Conservation (phyloP, 2,113 vertebrate species). For the Plestiodon gilberti region DNA sequence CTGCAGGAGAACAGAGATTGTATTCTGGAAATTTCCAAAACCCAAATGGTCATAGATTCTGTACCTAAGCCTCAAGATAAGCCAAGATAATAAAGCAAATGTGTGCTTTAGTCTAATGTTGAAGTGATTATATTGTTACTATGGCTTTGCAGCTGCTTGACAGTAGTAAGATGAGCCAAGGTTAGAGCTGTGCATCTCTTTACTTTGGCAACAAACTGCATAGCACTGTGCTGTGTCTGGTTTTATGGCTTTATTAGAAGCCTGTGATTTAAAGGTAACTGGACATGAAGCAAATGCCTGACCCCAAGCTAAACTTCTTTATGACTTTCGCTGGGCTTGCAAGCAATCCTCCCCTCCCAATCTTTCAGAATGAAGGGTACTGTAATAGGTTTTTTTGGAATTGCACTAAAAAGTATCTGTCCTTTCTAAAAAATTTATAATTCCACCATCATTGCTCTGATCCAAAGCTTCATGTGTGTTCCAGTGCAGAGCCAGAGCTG, state of each 20-base stretch:
- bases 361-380: slow-evolving; percentile 29
- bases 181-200: slow-evolving; percentile 43
- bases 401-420: slow-evolving; percentile 24
- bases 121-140: slow-evolving; percentile 34
- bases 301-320: slow-evolving; percentile 33
- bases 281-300: slow-evolving; percentile 33
- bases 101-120: slow-evolving; percentile 25
- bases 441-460: neutral
- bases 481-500: neutral
- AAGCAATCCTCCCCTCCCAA: neutral
- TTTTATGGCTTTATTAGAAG: slow-evolving; percentile 53
- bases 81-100: slow-evolving; percentile 21
- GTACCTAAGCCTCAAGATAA: slow-evolving; percentile 12
- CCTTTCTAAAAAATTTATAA: slow-evolving; percentile 29
- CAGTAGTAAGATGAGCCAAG: slow-evolving; percentile 30
- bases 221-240: neutral
- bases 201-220: slow-evolving; percentile 15
- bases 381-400: slow-evolving; percentile 65
- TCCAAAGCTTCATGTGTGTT: neutral
- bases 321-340: slow-evolving; percentile 37
- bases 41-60: slow-evolving; percentile 22
- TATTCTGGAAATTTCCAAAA: slow-evolving; percentile 35
- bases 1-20: slow-evolving; percentile 36
- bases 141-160: slow-evolving; percentile 19
- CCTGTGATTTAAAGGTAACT: slow-evolving; percentile 31